These are phyloP conservation scores for Nezara viridula DNA, from an alignment of 2,888 invertebrate species.

Conservation along the genomic window DNA sequence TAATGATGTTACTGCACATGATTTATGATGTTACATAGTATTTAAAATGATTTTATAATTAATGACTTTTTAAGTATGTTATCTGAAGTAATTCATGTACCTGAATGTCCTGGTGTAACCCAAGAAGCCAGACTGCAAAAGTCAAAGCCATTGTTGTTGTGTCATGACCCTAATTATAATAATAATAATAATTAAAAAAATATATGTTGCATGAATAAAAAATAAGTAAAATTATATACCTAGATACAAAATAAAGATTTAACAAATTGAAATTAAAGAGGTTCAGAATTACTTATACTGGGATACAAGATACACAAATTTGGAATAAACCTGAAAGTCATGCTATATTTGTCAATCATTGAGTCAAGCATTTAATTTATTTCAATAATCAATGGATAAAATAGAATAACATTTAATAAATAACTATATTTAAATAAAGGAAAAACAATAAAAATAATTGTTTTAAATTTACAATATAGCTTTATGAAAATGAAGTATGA, in stretches of 20 bases:
- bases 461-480: too few relatives aligned
- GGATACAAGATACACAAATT: too few relatives aligned
- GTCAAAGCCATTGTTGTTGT: slow-evolving; percentile 74
- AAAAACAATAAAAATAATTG: too few relatives aligned
- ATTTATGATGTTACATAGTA: too few relatives aligned
- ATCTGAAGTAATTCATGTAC: slow-evolving; percentile 68
- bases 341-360: too few relatives aligned
- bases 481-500: neutral
- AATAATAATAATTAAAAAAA: neutral
- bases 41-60: neutral
- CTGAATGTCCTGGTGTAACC: slow-evolving; percentile 72
- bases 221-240: neutral
- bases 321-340: too few relatives aligned
- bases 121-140: slow-evolving; percentile 72
- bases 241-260: neutral
- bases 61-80: neutral
- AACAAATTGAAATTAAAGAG: neutral
- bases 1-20: too few relatives aligned
- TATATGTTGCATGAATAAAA: too few relatives aligned
- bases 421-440: too few relatives aligned
- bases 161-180: slow-evolving; percentile 67
- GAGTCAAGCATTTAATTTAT: too few relatives aligned
- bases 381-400: too few relatives aligned
- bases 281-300: neutral
- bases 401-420: too few relatives aligned